Percentiles rank a stretch among this genome's conserved stretches.
Conservation (phyloP, 2,113 vertebrate genomes). For the Pterocles burchelli region DNA sequence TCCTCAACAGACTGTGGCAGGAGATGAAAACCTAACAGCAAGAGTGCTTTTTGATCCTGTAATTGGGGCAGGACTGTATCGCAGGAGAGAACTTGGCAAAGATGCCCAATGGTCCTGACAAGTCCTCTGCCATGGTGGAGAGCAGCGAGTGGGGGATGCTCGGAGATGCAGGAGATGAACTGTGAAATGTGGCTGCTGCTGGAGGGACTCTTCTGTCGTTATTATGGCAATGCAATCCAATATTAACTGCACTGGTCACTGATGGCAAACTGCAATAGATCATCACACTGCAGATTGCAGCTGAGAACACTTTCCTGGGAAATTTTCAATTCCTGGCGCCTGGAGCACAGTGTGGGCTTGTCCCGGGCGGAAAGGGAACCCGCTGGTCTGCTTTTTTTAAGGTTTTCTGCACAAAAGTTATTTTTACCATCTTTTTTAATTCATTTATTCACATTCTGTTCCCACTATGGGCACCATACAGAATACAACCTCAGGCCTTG, state of each 20-base stretch:
- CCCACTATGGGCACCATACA: neutral
- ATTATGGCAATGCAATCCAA: neutral
- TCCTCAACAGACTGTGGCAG: neutral
- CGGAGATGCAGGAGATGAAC: neutral
- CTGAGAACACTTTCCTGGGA: neutral
- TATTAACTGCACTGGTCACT: neutral
- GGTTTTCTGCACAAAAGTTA: neutral
- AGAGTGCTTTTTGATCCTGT: accelerated
- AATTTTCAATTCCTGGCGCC: neutral
- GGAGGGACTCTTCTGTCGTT: no score
- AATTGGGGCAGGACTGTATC: neutral
- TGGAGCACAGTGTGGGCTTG: neutral
- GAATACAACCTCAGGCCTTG: no score
- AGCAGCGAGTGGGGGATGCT: neutral
- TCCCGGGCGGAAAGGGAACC: neutral
- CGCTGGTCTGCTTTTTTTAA: neutral
- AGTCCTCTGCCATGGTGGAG: neutral
- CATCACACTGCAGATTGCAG: no score
- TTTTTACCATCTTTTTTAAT: neutral
- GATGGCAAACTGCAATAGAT: neutral
- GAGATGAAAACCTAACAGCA: neutral
- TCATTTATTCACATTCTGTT: neutral
- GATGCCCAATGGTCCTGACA: neutral
- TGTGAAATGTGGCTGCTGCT: neutral
- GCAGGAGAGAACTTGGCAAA: neutral